Percentiles rank a stretch among this genome's conserved stretches.
These are phyloP conservation scores for Ectemnius continuus DNA, from an alignment of 2,888 invertebrate species.

Conservation along the genomic window DNA sequence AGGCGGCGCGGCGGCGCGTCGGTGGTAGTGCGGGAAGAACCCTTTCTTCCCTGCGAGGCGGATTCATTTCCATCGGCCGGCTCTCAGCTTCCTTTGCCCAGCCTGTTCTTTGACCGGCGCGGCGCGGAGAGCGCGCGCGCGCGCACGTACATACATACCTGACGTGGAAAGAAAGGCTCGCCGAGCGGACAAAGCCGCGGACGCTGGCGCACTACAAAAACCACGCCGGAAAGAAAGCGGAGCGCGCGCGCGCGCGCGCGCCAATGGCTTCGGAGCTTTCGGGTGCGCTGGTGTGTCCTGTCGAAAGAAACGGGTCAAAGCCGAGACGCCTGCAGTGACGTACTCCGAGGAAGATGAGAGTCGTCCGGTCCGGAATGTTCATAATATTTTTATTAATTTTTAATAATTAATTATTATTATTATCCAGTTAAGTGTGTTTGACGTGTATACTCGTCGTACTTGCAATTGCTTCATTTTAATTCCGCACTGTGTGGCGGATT, in stretches of 20 bases:
- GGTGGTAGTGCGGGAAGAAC: constrained; percentile 18
- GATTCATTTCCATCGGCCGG: not conserved
- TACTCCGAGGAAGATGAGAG: too few species aligned
- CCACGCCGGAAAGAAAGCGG: constrained; percentile 44
- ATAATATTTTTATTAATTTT: too few species aligned
- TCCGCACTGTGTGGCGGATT: too few species aligned
- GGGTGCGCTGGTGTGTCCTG: not conserved
- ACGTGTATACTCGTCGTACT: too few species aligned
- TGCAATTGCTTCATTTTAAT: too few species aligned
- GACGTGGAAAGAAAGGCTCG: constrained; percentile 45
- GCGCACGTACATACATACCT: too few species aligned
- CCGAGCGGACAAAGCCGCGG: constrained; percentile 29
- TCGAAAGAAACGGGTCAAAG: too few species aligned
- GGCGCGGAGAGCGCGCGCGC: constrained; percentile 20
- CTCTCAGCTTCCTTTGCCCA: constrained; percentile 20
- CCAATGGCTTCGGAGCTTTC: constrained; percentile 33
- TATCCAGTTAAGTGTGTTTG: too few species aligned
- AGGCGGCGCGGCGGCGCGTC: too few species aligned
- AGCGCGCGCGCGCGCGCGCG: constrained; percentile 26
- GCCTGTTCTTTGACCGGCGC: constrained; percentile 28
- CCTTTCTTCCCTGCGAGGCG: constrained; percentile 5
- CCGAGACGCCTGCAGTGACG: too few species aligned
- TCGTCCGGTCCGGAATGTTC: too few species aligned
- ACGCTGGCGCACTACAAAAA: constrained; percentile 36
- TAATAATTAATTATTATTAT: too few species aligned